A percentile compares a stretch with the other conserved stretches of the same genome.
These are phyloP conservation scores for Zaprionus capensis DNA, from an alignment of 1,140 invertebrate genomes.

Conservation along the genomic window DNA sequence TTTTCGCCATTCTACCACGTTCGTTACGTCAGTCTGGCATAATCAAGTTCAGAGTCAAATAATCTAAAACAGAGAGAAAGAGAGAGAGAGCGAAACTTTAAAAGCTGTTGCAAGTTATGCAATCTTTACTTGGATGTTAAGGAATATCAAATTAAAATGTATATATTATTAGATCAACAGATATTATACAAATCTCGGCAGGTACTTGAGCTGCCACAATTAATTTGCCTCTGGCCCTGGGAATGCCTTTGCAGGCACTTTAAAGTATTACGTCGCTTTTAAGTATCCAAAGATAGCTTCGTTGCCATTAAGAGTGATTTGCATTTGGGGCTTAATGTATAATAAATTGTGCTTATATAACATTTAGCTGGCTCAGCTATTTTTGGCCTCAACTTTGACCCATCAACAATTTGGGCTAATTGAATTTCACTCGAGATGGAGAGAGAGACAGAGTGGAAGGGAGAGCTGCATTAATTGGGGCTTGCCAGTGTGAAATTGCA, in stretches of 20 bases:
- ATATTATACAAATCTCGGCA: background rate
- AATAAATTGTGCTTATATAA: background rate
- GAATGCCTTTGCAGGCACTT: background rate
- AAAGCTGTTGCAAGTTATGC: background rate
- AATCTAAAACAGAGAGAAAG: background rate
- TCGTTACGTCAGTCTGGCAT: background rate
- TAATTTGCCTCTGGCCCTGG: background rate
- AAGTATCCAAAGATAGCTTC: background rate
- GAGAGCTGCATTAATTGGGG: constrained; percentile 43
- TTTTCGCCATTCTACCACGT: background rate
- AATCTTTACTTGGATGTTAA: background rate
- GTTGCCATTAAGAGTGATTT: background rate
- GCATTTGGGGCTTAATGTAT: background rate
- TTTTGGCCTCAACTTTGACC: background rate
- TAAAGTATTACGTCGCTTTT: background rate
- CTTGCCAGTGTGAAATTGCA: constrained; percentile 40
- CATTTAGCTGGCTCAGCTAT: background rate
- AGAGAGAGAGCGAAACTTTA: background rate
- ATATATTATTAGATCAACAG: constrained; percentile 1
- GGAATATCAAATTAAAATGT: background rate
- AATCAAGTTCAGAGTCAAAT: background rate
- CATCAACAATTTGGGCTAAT: constrained; percentile 15
- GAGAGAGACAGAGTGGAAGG: background rate
- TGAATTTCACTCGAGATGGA: constrained; percentile 12
- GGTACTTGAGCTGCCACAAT: background rate